phyloP scores from a whole-genome alignment of 1,140 invertebrate genomes.

The Ruditapes philippinarum region DNA sequence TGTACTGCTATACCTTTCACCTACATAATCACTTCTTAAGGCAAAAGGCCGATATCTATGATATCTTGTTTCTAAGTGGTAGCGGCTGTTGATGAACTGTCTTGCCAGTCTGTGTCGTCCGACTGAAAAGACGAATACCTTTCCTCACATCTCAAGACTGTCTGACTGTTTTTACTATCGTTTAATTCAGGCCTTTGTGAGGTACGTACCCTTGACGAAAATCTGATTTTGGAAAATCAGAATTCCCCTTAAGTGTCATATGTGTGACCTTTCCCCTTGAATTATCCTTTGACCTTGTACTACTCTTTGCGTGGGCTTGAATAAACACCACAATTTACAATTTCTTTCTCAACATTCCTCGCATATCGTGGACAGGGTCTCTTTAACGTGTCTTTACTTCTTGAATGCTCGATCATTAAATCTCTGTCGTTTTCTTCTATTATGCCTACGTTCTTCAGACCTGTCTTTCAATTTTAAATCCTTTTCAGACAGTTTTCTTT shows the following conservation, averaged over 20 bases:
- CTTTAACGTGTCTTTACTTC: neutral
- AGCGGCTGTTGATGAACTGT: neutral
- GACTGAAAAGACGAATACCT: neutral
- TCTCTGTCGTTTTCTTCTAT: neutral
- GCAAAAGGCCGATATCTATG: too few relatives aligned
- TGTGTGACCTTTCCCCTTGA: neutral
- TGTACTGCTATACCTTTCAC: neutral
- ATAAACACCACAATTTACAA: too few relatives aligned
- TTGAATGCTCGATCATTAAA: too few relatives aligned
- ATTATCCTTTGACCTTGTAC: neutral
- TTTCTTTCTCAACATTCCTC: neutral
- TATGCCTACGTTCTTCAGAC: too few relatives aligned
- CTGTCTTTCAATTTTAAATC: constrained; percentile 30
- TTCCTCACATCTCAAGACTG: neutral
- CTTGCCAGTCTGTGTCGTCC: neutral
- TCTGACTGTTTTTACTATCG: neutral
- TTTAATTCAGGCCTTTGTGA: too few relatives aligned
- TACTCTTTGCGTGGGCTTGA: too few relatives aligned
- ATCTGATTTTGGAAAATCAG: too few relatives aligned
- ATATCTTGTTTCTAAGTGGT: too few relatives aligned
- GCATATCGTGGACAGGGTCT: constrained; percentile 20
- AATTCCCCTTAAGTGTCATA: too few relatives aligned
- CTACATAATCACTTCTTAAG: too few relatives aligned
- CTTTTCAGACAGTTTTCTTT: constrained; percentile 11
- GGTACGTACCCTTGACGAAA: too few relatives aligned